A percentile compares a stretch with the other conserved stretches of the same genome.
Conservation (phyloP, 2,797 vertebrate genomes). For the Apogon hyalosoma region DNA sequence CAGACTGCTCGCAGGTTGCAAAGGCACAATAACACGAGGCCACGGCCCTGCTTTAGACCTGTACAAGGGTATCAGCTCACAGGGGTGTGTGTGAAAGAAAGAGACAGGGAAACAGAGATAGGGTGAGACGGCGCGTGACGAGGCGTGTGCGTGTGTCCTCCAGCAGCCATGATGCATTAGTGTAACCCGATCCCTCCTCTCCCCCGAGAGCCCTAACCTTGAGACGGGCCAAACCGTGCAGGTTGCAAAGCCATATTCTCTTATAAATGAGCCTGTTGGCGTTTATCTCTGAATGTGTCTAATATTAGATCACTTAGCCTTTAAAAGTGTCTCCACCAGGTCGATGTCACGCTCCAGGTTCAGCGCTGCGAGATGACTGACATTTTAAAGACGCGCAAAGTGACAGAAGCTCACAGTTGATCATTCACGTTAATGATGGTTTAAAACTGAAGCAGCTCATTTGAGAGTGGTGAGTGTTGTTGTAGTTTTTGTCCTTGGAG, state of each 20-base stretch:
- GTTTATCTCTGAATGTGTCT: slow-evolving; percentile 51
- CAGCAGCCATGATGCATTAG: slow-evolving; percentile 81
- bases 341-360: not conserved
- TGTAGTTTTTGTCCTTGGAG: too few species aligned
- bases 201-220: slow-evolving; percentile 80
- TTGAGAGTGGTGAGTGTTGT: too few species aligned
- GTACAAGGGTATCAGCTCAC: slow-evolving; percentile 57
- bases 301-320: slow-evolving; percentile 37
- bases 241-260: slow-evolving; percentile 63
- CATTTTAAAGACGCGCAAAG: not conserved
- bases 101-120: slow-evolving; percentile 47
- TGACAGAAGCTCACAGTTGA: not conserved
- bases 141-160: slow-evolving; percentile 71
- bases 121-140: slow-evolving; percentile 67
- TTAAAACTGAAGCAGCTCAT: not conserved
- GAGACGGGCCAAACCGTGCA: slow-evolving; percentile 68
- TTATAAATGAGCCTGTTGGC: slow-evolving; percentile 55
- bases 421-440: not conserved
- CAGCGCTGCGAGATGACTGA: not conserved
- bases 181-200: slow-evolving; percentile 76
- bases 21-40: slow-evolving; percentile 52
- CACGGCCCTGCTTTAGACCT: slow-evolving; percentile 40
- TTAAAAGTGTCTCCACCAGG: not conserved
- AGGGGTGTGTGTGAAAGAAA: slow-evolving; percentile 38
- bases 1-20: slow-evolving; percentile 48